Conservation (phyloP, 1,140 invertebrate genomes). For the Drosophila albomicans region DNA sequence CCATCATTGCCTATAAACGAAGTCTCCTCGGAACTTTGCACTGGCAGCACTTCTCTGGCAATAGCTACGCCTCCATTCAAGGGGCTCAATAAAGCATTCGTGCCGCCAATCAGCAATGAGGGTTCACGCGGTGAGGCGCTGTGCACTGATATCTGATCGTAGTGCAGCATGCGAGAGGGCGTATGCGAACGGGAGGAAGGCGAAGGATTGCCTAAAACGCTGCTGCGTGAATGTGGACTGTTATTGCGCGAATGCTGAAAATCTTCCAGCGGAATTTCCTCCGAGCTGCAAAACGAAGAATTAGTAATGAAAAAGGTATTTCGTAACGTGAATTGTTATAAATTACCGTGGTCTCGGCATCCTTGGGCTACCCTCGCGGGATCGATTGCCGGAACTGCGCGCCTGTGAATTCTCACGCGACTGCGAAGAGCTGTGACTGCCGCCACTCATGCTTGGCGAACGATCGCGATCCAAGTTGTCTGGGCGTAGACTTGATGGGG, state of each 20-base stretch:
- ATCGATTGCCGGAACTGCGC: conserved; percentile 85
- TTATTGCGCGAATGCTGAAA: conserved; percentile 86
- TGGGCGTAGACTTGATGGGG: conserved; percentile 48
- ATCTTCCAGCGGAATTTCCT: conserved; percentile 94
- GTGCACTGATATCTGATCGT: conserved; percentile 85
- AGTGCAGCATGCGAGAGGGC: conserved; percentile 79
- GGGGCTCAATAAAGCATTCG: conserved; percentile 63
- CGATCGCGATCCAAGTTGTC: conserved; percentile 60
- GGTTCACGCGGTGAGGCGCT: conserved; percentile 78
- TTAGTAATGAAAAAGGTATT: neutral
- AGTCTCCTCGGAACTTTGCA: conserved; percentile 88
- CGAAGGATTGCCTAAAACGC: conserved; percentile 45
- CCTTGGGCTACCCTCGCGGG: conserved; percentile 89
- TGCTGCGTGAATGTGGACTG: conserved; percentile 72
- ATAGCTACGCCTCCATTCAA: conserved; percentile 59
- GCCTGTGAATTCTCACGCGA: conserved; percentile 72
- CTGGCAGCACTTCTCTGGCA: conserved; percentile 62
- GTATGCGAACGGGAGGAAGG: conserved; percentile 79
- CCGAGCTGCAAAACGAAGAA: conserved; percentile 85
- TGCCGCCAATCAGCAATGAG: conserved; percentile 18
- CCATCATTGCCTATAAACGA: conserved; percentile 88
- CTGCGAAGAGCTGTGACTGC: conserved; percentile 73
- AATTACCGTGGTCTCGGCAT: conserved; percentile 88
- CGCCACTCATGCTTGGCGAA: conserved; percentile 66
- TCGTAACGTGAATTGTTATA: neutral